Base-by-base conservation (phyloP, 2,888 invertebrate species). In the Strigamia maritima region DNA sequence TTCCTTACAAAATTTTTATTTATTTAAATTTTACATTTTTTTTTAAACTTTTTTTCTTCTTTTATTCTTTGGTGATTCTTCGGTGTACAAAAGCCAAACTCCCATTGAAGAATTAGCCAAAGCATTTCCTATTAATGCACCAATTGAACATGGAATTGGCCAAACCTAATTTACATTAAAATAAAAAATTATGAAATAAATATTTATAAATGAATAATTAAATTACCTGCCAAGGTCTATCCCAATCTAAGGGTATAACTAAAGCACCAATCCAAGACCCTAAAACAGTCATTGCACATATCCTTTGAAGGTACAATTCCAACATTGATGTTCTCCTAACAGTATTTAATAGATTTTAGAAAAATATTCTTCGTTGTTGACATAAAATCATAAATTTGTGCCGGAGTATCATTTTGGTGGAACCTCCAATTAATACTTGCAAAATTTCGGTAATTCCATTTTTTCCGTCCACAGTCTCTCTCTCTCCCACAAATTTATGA, bases 171-270 rank as follows among this genome's bases (percentile, higher is more conserved):
- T 6, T 28, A n/a, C n/a, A 74, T 22, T 19, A 28, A 19, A 65
- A 65, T 24, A 2, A 19, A 76, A 12, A 26, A 12, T 31, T 12
- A 76, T 31, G 35, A 31, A 31, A 31, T 35, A 31, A 76, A 12
- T 14, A 76, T 31, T 14, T 22, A 7, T 76, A 76, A 7, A 76
- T 31, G 4, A 26, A 26, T n/a, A 19, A n/a, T 76, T 26, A 74
- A 12, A 22, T 26, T 35, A 77, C 90, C 88, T 95, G 95, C 94
- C 95, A 96, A 0, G 93, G 92, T 76, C 91, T 89, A 85, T 95
- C 93, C 96, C 96, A 96, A 85, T 96, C 96, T 40, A 96, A 87
- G 0, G 96, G 95, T 82, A 96, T 93, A 0, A 93, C 92, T 79
- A 93, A 89, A 2, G 94, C 93, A 7, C 95, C 94, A 1, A 93